Evolutionary conservation across 2,888 invertebrate genomes (phyloP), one percentile per base, ranked within the genome.

Genomic region (Leptinotarsa tumamoca): DNA sequence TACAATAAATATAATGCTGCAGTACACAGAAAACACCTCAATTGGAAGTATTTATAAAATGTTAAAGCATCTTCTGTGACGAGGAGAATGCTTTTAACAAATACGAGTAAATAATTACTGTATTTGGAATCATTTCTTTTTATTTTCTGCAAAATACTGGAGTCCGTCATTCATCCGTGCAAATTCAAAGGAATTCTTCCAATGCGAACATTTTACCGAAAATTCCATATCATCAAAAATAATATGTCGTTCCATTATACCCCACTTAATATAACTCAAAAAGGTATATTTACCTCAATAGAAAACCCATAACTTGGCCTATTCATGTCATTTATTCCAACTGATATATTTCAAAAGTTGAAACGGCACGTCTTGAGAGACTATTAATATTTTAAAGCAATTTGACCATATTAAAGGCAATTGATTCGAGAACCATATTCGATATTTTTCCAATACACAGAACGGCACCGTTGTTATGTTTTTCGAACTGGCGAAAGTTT

Each of bases 361-460:
- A 74, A 78, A 71, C 70, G 67, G 75, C 75, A 76, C 81, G 79
- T 78, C 79, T 82, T 78, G 80, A 82, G 80, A 80, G 79, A 82
- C 84, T 84, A 85, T 85, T 84, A 84, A 83, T 83, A 87, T 88
- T 87, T 87, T 87, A 87, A 87, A 86, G 84, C 87, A 88, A 88
- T 88, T 87, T 88, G 87, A 87, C 87, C 86, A 86, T 86, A 87
- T 87, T 87, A 87, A 86, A 87, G 81, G 84, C 84, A 85, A 87
- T 86, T 85, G 86, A 86, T 85, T 83, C 75, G 82, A 82, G 79
- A 70, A 72, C 72, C 51, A 56, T 56, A 43, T 18, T 23, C 56
- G 18, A 18, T 52, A 21, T 54, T 27, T 63, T 52, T 18, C 71
- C 7, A 5, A 58, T 27, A 49, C 21, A 13, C n/a, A 61, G 71